phyloP scores from a whole-genome alignment of 2,888 invertebrate genomes.

The Eucera pruinosa region DNA sequence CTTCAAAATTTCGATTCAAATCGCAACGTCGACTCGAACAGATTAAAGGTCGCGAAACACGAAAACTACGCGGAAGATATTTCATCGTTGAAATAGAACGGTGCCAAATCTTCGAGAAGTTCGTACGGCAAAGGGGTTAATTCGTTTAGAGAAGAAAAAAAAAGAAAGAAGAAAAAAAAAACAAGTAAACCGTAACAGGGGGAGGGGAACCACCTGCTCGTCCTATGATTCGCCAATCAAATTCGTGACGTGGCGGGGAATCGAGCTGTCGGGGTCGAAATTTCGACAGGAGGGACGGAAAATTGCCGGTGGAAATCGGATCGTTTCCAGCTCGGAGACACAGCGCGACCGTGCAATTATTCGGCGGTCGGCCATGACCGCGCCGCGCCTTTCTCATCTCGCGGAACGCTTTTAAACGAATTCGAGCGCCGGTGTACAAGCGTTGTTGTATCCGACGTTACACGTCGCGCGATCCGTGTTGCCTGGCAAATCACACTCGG shows the following conservation, averaged over 20 bases:
- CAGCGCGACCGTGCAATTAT: constrained; percentile 35
- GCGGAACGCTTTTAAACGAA: constrained; percentile 34
- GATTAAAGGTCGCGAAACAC: too few species aligned
- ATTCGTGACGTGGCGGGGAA: constrained; percentile 18
- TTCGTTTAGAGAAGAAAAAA: neutral
- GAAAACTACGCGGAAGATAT: too few species aligned
- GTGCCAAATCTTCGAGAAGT: too few species aligned
- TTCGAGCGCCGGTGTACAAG: constrained; percentile 17
- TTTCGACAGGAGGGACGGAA: constrained; percentile 24
- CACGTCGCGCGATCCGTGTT: constrained; percentile 16
- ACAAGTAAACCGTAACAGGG: too few species aligned
- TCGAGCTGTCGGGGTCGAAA: constrained; percentile 32
- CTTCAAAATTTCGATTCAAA: too few species aligned
- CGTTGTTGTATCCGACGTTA: constrained; percentile 5
- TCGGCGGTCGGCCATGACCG: constrained; percentile 39
- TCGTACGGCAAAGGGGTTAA: too few species aligned
- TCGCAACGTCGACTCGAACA: too few species aligned
- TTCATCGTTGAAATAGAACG: too few species aligned
- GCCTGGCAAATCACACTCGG: constrained; percentile 41
- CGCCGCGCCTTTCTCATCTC: constrained; percentile 35
- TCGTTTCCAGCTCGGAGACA: constrained; percentile 21
- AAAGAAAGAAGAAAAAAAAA: too few species aligned
- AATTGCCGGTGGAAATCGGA: constrained; percentile 10
- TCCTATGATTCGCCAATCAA: constrained; percentile 31
- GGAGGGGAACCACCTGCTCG: constrained; percentile 14